Conservation (phyloP, 1,140 invertebrate genomes). For the Apis florea region DNA sequence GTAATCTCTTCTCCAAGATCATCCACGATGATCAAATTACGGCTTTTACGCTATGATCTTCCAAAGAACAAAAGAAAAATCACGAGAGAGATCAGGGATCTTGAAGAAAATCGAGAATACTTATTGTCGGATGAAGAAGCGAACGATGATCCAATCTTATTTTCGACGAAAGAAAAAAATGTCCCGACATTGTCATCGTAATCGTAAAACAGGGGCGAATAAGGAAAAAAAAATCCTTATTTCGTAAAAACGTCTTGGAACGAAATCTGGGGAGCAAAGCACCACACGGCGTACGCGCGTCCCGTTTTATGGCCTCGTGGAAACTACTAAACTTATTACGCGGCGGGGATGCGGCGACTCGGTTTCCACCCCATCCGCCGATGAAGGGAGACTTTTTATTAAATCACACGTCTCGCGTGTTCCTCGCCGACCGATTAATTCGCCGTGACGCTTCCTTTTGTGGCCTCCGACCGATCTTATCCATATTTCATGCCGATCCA, state of each 20-base stretch:
- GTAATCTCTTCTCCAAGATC: too few species aligned
- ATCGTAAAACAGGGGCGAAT: slow-evolving; percentile 28
- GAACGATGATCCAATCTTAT: neutral
- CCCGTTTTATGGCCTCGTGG: slow-evolving; percentile 75
- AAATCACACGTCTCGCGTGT: slow-evolving; percentile 77
- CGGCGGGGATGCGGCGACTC: slow-evolving; percentile 65
- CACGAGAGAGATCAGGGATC: too few species aligned
- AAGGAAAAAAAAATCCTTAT: slow-evolving; percentile 29
- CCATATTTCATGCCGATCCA: slow-evolving; percentile 71
- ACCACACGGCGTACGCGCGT: slow-evolving; percentile 71
- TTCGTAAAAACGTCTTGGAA: slow-evolving; percentile 21
- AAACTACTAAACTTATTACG: slow-evolving; percentile 80
- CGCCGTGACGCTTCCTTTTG: slow-evolving; percentile 75
- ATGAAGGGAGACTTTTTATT: slow-evolving; percentile 75
- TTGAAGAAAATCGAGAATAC: too few species aligned
- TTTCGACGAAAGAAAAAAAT: neutral
- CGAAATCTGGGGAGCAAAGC: slow-evolving; percentile 68
- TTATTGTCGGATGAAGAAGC: too few species aligned
- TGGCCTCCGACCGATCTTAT: slow-evolving; percentile 69
- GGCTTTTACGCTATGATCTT: too few species aligned
- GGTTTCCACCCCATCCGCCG: slow-evolving; percentile 61
- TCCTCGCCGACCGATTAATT: slow-evolving; percentile 77
- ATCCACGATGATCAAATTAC: too few species aligned
- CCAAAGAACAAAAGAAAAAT: too few species aligned
- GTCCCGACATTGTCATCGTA: neutral